These are phyloP conservation scores for Microcaecilia unicolor DNA, from an alignment of 2,797 vertebrate genomes.

Conservation along the genomic window DNA sequence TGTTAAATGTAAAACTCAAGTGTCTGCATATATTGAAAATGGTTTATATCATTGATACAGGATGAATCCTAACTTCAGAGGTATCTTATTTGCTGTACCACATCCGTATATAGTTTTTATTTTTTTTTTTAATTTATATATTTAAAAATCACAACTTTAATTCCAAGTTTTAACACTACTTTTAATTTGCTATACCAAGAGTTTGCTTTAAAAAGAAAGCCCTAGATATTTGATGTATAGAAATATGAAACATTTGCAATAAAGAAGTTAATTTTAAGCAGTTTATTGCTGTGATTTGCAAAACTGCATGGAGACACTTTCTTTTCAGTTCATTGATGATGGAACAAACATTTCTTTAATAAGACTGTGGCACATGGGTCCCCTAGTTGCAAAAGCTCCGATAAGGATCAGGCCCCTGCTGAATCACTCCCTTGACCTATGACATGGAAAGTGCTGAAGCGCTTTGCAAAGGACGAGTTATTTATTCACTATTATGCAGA, in stretches of 20 bases:
- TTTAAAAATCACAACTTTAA: no score
- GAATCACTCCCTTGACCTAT: slow-evolving; percentile 80
- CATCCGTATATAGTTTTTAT: no score
- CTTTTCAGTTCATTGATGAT: slow-evolving; percentile 59
- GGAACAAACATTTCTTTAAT: slow-evolving; percentile 90
- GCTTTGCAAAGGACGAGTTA: slow-evolving; percentile 68
- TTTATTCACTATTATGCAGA: slow-evolving; percentile 79
- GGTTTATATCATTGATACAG: no score
- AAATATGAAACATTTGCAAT: slow-evolving; percentile 61
- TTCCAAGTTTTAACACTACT: no score
- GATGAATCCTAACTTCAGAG: no score
- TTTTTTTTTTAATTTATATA: no score
- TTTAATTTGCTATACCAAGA: no score
- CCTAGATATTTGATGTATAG: slow-evolving; percentile 33
- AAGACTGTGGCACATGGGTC: slow-evolving; percentile 63
- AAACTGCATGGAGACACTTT: slow-evolving; percentile 54
- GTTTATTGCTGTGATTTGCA: slow-evolving; percentile 59
- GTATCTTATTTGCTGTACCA: no score
- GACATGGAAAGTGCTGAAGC: slow-evolving; percentile 66
- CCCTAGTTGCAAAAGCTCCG: slow-evolving; percentile 74
- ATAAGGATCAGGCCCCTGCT: slow-evolving; percentile 71
- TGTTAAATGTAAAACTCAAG: no score
- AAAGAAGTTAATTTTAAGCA: slow-evolving; percentile 50
- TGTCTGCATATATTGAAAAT: no score
- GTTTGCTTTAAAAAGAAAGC: no score